Evolutionary conservation across 2,113 vertebrate genomes (phyloP).

Genomic region (Brachyistius frenatus): DNA sequence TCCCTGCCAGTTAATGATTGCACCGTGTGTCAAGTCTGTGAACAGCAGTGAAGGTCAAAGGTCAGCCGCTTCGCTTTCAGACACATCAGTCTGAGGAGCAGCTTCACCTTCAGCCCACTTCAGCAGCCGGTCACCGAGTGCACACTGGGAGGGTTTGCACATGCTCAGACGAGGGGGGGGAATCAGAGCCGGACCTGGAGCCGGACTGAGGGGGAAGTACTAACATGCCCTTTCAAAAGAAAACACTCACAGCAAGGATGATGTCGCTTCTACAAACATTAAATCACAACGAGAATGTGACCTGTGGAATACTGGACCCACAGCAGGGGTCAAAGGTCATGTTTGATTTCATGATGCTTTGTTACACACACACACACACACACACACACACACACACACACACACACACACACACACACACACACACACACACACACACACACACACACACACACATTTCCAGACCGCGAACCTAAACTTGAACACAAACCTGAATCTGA

Average conservation of each 20-base stretch:
- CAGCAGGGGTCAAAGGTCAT: conserved; percentile 17
- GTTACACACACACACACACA: not conserved
- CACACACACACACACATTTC: not conserved
- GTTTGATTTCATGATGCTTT: conserved; percentile 20
- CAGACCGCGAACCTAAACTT: no score
- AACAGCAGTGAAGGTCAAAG: conserved; percentile 33
- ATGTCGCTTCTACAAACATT: conserved; percentile 22
- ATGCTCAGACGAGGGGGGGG: conserved; percentile 23
- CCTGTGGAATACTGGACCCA: conserved; percentile 3
- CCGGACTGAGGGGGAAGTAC: not conserved
- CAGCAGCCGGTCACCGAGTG: conserved; percentile 16
- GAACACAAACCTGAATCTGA: no score
- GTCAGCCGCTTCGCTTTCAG: conserved; percentile 1
- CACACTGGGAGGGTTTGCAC: conserved; percentile 13
- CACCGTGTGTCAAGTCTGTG: not conserved
- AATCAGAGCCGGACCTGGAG: not conserved
- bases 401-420: no score
- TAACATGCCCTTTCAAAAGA: conserved; percentile 18
- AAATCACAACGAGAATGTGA: not conserved
- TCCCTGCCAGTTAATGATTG: conserved; percentile 29
- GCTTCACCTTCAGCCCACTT: conserved; percentile 29
- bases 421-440: not conserved
- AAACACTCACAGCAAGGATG: conserved; percentile 25
- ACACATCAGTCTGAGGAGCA: conserved; percentile 3
- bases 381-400: not conserved